Evolutionary conservation across 2,113 vertebrate species (phyloP).

Genomic region (Rana temporaria): DNA sequence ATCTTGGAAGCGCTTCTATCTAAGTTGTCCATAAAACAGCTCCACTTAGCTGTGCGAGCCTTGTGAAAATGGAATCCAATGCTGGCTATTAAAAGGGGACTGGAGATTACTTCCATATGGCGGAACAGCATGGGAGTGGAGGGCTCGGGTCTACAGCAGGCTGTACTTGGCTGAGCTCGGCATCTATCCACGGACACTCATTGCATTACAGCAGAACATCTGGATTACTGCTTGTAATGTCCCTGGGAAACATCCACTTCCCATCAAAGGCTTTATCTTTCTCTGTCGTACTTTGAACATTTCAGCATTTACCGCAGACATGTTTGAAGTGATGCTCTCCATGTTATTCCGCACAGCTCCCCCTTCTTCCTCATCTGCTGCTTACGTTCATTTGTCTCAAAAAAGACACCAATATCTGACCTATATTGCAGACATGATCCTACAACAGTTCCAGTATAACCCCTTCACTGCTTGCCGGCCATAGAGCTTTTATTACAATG

Average conservation of each 20-base stretch:
- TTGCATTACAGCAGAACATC: slow-evolving; percentile 95
- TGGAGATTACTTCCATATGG: slow-evolving; percentile 99
- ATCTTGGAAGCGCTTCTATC: slow-evolving; percentile 99
- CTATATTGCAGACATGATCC: slow-evolving; percentile 16
- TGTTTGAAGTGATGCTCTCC: slow-evolving; percentile 75
- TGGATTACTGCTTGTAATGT: slow-evolving; percentile 97
- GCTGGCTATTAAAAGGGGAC: slow-evolving; percentile 91
- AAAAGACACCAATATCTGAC: slow-evolving; percentile 42
- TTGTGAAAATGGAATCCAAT: slow-evolving; percentile 94
- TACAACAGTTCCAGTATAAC: slow-evolving; percentile 17
- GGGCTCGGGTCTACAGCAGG: slow-evolving; percentile 82
- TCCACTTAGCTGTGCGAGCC: slow-evolving; percentile 96
- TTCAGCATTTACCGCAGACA: slow-evolving; percentile 74
- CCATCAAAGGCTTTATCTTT: slow-evolving; percentile 93
- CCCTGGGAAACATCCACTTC: slow-evolving; percentile 97
- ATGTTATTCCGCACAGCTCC: slow-evolving; percentile 19
- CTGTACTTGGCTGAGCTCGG: slow-evolving; percentile 88
- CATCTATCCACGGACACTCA: slow-evolving; percentile 91
- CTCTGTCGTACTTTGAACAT: slow-evolving; percentile 80
- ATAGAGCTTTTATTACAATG: too few relatives aligned
- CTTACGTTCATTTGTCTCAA: slow-evolving; percentile 61
- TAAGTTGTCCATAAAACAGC: slow-evolving; percentile 97
- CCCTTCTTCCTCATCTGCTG: slow-evolving; percentile 2
- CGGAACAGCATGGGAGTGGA: slow-evolving; percentile 92
- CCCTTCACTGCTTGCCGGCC: neutral